These are phyloP conservation scores for Aurelia aurita complex sp. Pacific DNA, from an alignment of 30 jellyfish, hydroid and myxozoan species.

Conservation along the genomic window DNA sequence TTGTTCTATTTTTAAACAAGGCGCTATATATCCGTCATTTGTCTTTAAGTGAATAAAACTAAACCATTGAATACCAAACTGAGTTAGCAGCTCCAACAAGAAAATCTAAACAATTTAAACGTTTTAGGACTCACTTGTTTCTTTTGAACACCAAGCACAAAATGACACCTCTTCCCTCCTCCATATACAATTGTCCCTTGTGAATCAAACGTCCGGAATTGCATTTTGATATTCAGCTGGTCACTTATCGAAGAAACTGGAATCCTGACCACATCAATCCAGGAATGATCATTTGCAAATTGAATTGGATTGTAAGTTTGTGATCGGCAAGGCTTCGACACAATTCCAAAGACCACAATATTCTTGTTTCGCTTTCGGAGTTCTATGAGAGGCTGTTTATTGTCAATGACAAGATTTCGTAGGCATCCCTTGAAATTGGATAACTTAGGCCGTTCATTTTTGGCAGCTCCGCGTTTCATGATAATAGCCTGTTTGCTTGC, in stretches of 20 bases:
- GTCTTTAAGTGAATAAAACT: too few species aligned
- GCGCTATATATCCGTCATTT: too few species aligned
- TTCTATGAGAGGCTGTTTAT: slow-evolving; percentile 53
- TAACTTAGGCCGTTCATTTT: not conserved
- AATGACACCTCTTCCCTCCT: slow-evolving; percentile 68
- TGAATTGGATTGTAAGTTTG: slow-evolving; percentile 57
- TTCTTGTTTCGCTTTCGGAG: slow-evolving; percentile 37
- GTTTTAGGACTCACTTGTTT: slow-evolving; percentile 18
- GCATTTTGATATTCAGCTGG: slow-evolving; percentile 49
- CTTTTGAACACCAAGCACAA: slow-evolving; percentile 53
- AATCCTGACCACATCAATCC: slow-evolving; percentile 38
- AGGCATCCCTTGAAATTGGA: slow-evolving; percentile 60
- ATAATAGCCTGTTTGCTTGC: not conserved
- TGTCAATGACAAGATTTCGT: slow-evolving; percentile 43
- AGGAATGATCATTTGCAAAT: slow-evolving; percentile 58
- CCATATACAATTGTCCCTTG: slow-evolving; percentile 67
- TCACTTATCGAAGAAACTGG: slow-evolving; percentile 27
- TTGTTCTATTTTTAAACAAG: too few species aligned
- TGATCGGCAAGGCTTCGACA: slow-evolving; percentile 20
- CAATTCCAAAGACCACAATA: slow-evolving; percentile 38
- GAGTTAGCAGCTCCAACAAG: not conserved
- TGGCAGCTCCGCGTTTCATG: not conserved
- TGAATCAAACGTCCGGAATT: slow-evolving; percentile 69
- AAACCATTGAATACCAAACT: not conserved
- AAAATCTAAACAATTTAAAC: not conserved